These are phyloP conservation scores for Hipposideros armiger DNA, from an alignment of 2,113 vertebrate genomes.

Conservation along the genomic window DNA sequence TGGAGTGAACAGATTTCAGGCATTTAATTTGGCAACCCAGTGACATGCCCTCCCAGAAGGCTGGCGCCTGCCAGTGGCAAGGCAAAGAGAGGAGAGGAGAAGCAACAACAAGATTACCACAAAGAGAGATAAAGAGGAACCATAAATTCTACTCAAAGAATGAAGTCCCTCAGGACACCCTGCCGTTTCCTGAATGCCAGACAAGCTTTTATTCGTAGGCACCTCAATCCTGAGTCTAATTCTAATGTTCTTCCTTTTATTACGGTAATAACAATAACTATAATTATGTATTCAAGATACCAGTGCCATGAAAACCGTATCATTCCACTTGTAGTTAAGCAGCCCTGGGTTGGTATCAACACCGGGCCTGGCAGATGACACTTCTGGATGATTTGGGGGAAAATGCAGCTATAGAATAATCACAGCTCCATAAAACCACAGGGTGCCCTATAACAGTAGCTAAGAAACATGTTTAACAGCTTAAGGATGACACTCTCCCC, in stretches of 20 bases:
- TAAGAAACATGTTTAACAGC: neutral
- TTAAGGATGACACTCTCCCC: neutral
- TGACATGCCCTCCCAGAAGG: conserved; percentile 60
- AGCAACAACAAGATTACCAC: neutral
- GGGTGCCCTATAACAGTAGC: neutral
- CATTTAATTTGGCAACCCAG: conserved; percentile 57
- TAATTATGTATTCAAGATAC: neutral
- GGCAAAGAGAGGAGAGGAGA: neutral
- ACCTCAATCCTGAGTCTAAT: neutral
- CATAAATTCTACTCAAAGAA: neutral
- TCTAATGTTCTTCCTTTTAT: neutral
- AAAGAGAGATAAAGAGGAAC: neutral
- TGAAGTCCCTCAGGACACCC: neutral
- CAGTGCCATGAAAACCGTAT: neutral
- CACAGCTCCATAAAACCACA: neutral
- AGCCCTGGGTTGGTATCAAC: neutral
- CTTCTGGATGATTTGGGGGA: neutral
- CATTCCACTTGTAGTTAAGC: neutral
- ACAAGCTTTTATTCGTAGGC: neutral
- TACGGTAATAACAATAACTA: neutral
- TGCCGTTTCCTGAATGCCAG: neutral
- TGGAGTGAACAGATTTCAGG: neutral
- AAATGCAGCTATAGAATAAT: neutral
- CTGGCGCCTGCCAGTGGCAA: conserved; percentile 28
- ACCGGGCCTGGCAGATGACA: neutral